Evolutionary conservation across 2,888 invertebrate species (phyloP).

Genomic region (Steinernema scapterisci): DNA sequence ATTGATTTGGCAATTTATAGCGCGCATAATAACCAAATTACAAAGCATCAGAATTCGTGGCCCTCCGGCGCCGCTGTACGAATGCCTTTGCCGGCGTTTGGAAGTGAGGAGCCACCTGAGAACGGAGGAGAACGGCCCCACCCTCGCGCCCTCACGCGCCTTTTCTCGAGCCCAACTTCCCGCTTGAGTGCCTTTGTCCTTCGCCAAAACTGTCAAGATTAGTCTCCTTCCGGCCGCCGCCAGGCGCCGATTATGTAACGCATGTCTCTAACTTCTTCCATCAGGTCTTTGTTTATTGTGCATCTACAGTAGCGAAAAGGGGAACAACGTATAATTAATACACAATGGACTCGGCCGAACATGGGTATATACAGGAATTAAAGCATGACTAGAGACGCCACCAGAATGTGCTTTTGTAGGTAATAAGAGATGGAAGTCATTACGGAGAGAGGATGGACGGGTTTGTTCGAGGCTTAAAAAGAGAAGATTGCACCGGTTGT

Average conservation of each 20-base stretch:
- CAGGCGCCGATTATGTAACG: neutral
- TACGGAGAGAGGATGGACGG: neutral
- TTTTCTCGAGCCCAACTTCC: neutral
- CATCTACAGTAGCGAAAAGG: neutral
- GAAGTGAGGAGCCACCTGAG: conserved; percentile 9
- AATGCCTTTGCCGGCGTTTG: conserved; percentile 5
- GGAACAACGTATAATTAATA: neutral
- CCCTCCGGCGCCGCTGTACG: conserved; percentile 28
- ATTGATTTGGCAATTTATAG: conserved; percentile 33
- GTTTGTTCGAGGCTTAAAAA: neutral
- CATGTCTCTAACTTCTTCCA: neutral
- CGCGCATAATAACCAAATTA: conserved; percentile 33
- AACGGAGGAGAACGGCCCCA: neutral
- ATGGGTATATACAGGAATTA: conserved; percentile 7
- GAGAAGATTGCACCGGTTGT: neutral
- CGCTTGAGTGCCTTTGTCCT: conserved; percentile 18
- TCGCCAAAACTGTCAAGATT: neutral
- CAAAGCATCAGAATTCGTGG: conserved; percentile 33
- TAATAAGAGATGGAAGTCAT: neutral
- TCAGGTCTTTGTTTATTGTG: conserved; percentile 6
- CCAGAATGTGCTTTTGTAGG: too few species aligned
- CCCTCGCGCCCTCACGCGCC: neutral
- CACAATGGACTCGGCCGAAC: neutral
- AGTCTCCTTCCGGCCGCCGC: neutral
- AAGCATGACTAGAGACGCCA: conserved; percentile 25